phyloP scores from a whole-genome alignment of 1,140 invertebrate genomes.

The Cardiocondyla obscurior region DNA sequence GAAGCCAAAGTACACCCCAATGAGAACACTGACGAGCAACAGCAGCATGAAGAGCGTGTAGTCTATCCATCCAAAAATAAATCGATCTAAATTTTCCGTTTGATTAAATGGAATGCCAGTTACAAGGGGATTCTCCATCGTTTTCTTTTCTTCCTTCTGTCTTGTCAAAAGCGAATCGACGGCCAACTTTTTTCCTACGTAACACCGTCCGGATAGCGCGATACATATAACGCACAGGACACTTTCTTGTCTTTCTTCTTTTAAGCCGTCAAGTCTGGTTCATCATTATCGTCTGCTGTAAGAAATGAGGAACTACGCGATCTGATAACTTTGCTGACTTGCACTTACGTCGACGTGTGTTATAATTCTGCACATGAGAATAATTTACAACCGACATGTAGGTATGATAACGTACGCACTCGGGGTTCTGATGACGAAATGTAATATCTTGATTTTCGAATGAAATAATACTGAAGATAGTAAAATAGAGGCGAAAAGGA shows the following conservation, averaged over 20 bases:
- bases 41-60: slow-evolving; percentile 88
- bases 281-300: neutral
- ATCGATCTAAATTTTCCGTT: slow-evolving; percentile 31
- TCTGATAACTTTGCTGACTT: slow-evolving; percentile 7
- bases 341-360: neutral
- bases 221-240: neutral
- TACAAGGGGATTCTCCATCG: neutral
- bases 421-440: neutral
- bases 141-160: neutral
- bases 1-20: slow-evolving; percentile 92
- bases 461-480: neutral
- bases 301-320: neutral
- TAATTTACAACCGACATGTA: slow-evolving; percentile 10
- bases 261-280: neutral
- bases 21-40: slow-evolving; percentile 88
- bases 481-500: neutral
- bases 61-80: slow-evolving; percentile 84
- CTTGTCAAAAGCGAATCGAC: neutral
- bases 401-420: neutral
- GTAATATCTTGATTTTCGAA: neutral
- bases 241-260: neutral
- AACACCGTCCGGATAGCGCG: neutral
- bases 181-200: neutral
- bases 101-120: neutral
- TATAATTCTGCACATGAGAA: slow-evolving; percentile 5